These are phyloP conservation scores for Pachycephus smyrnensis DNA, from an alignment of 2,888 invertebrate species.

Conservation along the genomic window DNA sequence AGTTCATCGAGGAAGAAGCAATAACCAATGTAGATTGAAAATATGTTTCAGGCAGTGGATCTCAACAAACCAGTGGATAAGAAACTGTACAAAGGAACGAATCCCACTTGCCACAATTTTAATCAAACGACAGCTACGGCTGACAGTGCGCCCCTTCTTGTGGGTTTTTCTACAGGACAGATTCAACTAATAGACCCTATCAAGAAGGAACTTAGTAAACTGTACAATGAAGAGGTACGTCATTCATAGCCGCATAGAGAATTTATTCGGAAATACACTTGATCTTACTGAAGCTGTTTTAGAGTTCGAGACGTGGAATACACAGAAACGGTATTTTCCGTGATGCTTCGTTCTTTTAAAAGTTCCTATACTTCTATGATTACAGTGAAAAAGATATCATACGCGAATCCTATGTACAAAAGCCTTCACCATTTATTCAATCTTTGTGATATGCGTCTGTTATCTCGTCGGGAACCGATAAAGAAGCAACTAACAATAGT, in stretches of 20 bases:
- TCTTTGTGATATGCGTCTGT: slow-evolving; percentile 32
- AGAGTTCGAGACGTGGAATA: neutral
- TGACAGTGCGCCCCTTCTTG: slow-evolving; percentile 89
- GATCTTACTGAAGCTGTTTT: neutral
- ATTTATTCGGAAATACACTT: neutral
- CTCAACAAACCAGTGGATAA: slow-evolving; percentile 97
- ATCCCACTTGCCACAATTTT: slow-evolving; percentile 99
- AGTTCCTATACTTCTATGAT: neutral
- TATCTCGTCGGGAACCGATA: slow-evolving; percentile 44
- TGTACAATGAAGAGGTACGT: slow-evolving; percentile 97
- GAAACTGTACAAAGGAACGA: slow-evolving; percentile 98
- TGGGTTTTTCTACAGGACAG: slow-evolving; percentile 98
- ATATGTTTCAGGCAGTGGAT: slow-evolving; percentile 83
- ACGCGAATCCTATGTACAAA: slow-evolving; percentile 20
- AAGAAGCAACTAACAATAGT: slow-evolving; percentile 35
- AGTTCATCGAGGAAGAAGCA: neutral
- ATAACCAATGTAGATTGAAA: slow-evolving; percentile 7
- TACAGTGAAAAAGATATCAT: slow-evolving; percentile 16
- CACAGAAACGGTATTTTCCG: neutral
- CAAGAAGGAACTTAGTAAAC: slow-evolving; percentile 94
- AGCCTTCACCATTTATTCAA: slow-evolving; percentile 30
- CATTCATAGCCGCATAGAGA: neutral
- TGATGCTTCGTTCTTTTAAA: neutral
- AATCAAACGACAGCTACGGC: slow-evolving; percentile 85
- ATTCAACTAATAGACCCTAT: slow-evolving; percentile 98